Conservation (phyloP, 2,888 invertebrate genomes). For the Ophioninae sp. region DNA sequence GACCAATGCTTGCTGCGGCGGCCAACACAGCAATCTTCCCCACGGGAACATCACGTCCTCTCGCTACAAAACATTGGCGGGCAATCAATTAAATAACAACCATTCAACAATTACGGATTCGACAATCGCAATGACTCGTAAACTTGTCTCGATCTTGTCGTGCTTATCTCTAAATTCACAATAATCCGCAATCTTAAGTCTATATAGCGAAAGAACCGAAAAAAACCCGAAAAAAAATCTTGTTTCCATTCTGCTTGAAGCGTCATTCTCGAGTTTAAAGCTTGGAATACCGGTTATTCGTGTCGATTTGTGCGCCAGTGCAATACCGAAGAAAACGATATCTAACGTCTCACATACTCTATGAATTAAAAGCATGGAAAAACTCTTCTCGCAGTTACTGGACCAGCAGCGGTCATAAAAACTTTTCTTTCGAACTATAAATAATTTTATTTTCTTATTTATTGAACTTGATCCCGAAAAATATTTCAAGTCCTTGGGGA, state of each 20-base stretch:
- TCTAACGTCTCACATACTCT: constrained; percentile 15
- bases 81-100: constrained; percentile 31
- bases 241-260: constrained; percentile 27
- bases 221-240: constrained; percentile 6
- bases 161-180: background rate
- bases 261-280: constrained; percentile 51
- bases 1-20: constrained; percentile 92
- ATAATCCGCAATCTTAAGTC: background rate
- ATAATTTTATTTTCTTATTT: background rate
- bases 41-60: constrained; percentile 84
- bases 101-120: constrained; percentile 18
- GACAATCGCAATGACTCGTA: constrained; percentile 12
- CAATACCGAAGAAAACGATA: constrained; percentile 1
- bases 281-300: constrained; percentile 39
- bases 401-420: background rate
- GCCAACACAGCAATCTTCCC: constrained; percentile 90
- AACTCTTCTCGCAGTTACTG: background rate
- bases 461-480: background rate
- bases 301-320: constrained; percentile 15
- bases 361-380: background rate
- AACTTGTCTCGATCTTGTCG: background rate
- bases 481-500: background rate
- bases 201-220: background rate
- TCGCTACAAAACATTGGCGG: constrained; percentile 67
- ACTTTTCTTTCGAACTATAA: background rate